These are phyloP conservation scores for Sesia bembeciformis DNA, from an alignment of 2,888 invertebrate species.

Conservation along the genomic window DNA sequence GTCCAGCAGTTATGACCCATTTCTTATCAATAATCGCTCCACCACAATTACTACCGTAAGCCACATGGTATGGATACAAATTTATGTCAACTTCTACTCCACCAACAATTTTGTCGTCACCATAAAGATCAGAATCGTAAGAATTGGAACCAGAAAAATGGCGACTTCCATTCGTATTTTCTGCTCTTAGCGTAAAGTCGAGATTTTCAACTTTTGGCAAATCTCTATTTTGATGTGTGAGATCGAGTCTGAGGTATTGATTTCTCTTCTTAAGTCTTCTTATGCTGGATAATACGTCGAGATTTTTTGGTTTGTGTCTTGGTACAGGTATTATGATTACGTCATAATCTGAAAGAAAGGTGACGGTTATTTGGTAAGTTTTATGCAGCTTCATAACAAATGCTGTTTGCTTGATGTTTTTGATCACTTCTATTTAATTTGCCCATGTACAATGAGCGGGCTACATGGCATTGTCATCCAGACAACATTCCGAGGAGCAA, in stretches of 20 bases:
- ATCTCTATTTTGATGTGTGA: neutral
- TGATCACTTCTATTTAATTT: too few species aligned
- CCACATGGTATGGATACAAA: constrained; percentile 58
- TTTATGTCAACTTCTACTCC: constrained; percentile 54
- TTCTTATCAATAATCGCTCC: constrained; percentile 53
- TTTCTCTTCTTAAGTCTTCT: neutral
- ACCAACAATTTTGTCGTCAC: constrained; percentile 56
- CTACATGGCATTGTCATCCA: too few species aligned
- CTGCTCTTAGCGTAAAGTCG: neutral
- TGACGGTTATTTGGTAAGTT: neutral
- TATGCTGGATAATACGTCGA: neutral
- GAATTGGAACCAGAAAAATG: neutral
- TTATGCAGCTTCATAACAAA: too few species aligned
- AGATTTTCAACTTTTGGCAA: neutral
- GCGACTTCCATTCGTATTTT: neutral
- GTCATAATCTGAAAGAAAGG: neutral
- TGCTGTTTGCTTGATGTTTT: too few species aligned
- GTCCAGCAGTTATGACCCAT: constrained; percentile 62
- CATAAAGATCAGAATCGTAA: constrained; percentile 14
- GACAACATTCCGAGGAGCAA: too few species aligned
- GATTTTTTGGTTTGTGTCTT: neutral
- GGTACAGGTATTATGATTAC: neutral
- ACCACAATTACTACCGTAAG: constrained; percentile 59
- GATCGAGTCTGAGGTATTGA: neutral
- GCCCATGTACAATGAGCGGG: too few species aligned